Conservation (phyloP, 2,888 invertebrate genomes). For the Ectemnius continuus region DNA sequence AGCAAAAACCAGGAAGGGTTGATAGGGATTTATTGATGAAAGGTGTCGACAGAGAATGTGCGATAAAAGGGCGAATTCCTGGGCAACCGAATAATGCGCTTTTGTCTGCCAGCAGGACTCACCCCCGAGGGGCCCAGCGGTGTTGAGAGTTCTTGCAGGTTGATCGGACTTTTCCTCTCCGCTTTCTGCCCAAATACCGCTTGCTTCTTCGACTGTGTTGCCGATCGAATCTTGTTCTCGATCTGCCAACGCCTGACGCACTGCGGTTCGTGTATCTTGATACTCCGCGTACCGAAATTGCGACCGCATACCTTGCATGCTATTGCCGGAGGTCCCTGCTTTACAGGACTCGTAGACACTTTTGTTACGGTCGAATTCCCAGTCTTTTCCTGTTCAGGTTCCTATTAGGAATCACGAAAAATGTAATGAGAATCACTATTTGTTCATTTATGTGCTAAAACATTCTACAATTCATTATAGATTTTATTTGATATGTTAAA, state of each 20-base stretch:
- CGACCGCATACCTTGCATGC: conserved; percentile 84
- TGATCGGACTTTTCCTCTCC: neutral
- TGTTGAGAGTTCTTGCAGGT: conserved; percentile 24
- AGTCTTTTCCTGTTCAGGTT: conserved; percentile 6
- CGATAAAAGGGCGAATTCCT: conserved; percentile 2
- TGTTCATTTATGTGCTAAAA: neutral
- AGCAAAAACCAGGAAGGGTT: neutral
- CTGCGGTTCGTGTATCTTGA: conserved; percentile 84
- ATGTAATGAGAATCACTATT: neutral
- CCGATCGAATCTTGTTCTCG: conserved; percentile 76
- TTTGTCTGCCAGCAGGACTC: conserved; percentile 50
- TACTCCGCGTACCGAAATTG: conserved; percentile 83
- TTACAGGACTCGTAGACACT: conserved; percentile 14
- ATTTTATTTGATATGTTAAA: too few species aligned
- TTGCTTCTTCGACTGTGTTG: conserved; percentile 15
- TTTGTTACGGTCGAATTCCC: neutral
- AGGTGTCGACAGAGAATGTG: neutral
- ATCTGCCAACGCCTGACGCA: conserved; percentile 83
- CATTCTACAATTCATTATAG: too few species aligned
- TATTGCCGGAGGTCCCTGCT: conserved; percentile 65
- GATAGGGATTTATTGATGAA: conserved; percentile 20
- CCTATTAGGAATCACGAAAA: neutral
- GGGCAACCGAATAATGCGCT: conserved; percentile 33
- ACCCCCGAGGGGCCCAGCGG: conserved; percentile 53
- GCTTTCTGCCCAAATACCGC: conserved; percentile 15